Evolutionary conservation across 2,888 invertebrate genomes (phyloP).

Genomic region (Agrochola lychnidis): DNA sequence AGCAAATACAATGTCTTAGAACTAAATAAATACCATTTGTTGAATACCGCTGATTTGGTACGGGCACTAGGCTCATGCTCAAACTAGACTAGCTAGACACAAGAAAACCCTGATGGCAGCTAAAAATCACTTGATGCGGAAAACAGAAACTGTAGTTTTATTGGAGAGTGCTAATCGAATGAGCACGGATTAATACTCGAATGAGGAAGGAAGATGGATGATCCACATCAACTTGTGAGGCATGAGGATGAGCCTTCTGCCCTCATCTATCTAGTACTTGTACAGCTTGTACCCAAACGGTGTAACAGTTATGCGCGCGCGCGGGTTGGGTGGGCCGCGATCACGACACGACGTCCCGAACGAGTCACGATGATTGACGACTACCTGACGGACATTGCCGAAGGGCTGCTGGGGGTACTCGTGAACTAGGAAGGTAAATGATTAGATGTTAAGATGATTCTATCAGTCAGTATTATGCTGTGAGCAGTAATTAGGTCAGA

Average conservation of each 20-base stretch:
- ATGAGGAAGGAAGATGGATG: neutral
- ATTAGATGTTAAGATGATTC: constrained; percentile 62
- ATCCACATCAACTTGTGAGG: neutral
- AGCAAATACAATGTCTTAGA: neutral
- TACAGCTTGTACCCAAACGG: constrained; percentile 52
- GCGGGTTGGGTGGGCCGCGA: constrained; percentile 79
- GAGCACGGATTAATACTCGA: no score
- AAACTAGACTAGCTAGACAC: neutral
- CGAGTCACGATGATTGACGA: constrained; percentile 84
- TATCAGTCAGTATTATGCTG: constrained; percentile 55
- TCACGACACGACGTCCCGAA: constrained; percentile 77
- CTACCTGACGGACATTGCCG: constrained; percentile 75
- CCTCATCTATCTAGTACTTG: constrained; percentile 2
- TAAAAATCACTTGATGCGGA: neutral
- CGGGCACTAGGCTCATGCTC: neutral
- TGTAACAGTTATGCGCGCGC: constrained; percentile 76
- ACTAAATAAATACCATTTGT: neutral
- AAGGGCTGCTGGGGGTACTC: constrained; percentile 63
- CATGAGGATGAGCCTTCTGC: constrained; percentile 27
- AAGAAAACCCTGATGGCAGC: neutral
- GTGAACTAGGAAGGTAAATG: constrained; percentile 57
- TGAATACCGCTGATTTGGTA: neutral
- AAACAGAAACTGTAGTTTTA: neutral
- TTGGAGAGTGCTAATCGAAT: no score
- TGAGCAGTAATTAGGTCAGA: constrained; percentile 53